Evolutionary conservation across 2,888 invertebrate species (phyloP).

Genomic region (Uropetala carovei): DNA sequence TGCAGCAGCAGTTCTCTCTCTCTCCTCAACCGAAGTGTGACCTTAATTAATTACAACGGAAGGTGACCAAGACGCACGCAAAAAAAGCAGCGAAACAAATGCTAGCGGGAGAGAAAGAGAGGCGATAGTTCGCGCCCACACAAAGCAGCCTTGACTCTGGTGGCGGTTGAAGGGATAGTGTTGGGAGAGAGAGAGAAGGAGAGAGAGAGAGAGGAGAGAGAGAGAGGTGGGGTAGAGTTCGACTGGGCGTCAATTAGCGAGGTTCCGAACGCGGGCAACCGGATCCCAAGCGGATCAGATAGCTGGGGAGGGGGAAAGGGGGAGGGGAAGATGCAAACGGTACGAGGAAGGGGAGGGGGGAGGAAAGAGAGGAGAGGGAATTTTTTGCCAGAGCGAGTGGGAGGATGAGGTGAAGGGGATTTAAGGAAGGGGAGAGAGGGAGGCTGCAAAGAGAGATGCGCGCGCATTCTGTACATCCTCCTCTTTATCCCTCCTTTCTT

Average conservation of each 20-base stretch:
- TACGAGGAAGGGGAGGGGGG: background rate
- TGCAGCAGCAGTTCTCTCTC: background rate
- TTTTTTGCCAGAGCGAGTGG: background rate
- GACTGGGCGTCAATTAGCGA: slow-evolving; percentile 63
- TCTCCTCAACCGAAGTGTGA: slow-evolving; percentile 22
- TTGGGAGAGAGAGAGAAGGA: background rate
- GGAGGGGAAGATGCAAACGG: background rate
- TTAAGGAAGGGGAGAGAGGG: background rate
- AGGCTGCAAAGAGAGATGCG: background rate
- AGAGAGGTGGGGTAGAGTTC: slow-evolving; percentile 19
- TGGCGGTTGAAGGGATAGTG: background rate
- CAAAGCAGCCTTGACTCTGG: background rate
- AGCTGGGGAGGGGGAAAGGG: slow-evolving; percentile 2
- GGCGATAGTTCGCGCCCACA: background rate
- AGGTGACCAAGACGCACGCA: slow-evolving; percentile 48
- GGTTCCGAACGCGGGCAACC: slow-evolving; percentile 57
- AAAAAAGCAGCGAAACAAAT: background rate
- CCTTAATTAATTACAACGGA: slow-evolving; percentile 59
- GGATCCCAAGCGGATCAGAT: slow-evolving; percentile 54
- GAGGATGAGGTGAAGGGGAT: background rate
- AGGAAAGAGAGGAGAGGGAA: background rate
- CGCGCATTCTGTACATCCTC: background rate
- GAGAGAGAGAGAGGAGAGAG: background rate
- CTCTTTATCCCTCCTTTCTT: background rate
- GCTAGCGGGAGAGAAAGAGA: background rate